Evolutionary conservation across 2,113 vertebrate genomes (phyloP).

Genomic region (Archilochus colubris): DNA sequence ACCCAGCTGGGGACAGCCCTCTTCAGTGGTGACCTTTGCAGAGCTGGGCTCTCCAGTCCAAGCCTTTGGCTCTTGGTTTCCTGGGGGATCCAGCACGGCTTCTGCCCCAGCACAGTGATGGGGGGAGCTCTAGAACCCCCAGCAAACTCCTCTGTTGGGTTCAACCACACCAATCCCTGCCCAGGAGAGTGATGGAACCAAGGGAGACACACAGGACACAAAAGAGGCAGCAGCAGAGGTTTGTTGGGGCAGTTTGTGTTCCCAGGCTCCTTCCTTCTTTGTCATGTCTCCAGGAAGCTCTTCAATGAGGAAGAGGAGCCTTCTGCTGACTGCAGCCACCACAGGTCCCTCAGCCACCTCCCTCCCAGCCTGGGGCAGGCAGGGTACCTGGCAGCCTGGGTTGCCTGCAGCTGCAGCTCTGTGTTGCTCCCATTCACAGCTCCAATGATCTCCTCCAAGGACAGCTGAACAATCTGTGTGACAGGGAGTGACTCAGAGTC

Average conservation of each 20-base stretch:
- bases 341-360: not conserved
- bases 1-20: not conserved
- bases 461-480: slow-evolving; percentile 69
- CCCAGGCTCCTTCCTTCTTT: not conserved
- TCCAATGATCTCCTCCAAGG: slow-evolving; percentile 78
- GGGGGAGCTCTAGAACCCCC: not conserved
- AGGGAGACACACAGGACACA: not conserved
- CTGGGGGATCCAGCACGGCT: too few relatives aligned
- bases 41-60: not conserved
- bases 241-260: not conserved
- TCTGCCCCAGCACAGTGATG: not conserved
- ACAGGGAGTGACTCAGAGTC: not conserved
- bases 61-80: accelerated
- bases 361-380: not conserved
- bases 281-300: not conserved
- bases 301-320: not conserved
- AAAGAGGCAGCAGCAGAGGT: not conserved
- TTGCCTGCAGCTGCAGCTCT: slow-evolving; percentile 78
- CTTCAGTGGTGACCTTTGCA: not conserved
- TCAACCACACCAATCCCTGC: not conserved
- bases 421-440: slow-evolving; percentile 73
- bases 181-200: not conserved
- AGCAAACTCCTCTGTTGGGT: not conserved
- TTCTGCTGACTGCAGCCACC: not conserved
- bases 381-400: slow-evolving; percentile 85